phyloP scores from a whole-genome alignment of 2,113 vertebrate genomes.

The Microcebus lehilahytsara region DNA sequence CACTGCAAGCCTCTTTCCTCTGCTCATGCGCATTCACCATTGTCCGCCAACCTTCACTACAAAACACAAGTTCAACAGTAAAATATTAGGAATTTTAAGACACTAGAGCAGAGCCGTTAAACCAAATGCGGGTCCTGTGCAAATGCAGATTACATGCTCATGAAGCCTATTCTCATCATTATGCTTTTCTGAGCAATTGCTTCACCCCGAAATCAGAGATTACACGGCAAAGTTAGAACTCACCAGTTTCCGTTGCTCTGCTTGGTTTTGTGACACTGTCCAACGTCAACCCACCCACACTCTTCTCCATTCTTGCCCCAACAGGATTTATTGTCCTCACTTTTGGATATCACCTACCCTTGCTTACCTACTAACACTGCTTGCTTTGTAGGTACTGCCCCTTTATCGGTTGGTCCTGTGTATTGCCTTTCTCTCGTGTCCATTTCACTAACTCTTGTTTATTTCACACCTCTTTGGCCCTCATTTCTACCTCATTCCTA shows the following conservation, averaged over 20 bases:
- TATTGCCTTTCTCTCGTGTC: neutral
- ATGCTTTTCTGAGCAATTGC: neutral
- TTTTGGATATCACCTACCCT: neutral
- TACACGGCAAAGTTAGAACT: neutral
- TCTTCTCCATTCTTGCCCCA: neutral
- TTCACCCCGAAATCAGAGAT: neutral
- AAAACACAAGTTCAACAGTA: neutral
- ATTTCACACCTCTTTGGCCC: neutral
- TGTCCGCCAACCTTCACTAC: neutral
- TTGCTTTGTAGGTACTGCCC: neutral
- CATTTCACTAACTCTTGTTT: neutral
- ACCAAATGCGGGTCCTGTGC: neutral
- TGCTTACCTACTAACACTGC: neutral
- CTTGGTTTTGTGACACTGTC: neutral
- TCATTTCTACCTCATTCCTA: neutral
- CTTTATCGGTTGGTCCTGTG: neutral
- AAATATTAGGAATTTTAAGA: neutral
- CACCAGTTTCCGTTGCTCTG: neutral
- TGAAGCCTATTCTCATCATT: neutral
- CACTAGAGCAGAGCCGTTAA: neutral
- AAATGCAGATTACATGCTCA: neutral
- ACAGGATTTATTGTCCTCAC: neutral
- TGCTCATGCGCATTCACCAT: accelerated
- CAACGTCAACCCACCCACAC: neutral
- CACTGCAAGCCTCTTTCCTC: neutral